A percentile compares a stretch with the other conserved stretches of the same genome.
Conservation (phyloP, 2,888 invertebrate species). For the Caenorhabditis imperialis region DNA sequence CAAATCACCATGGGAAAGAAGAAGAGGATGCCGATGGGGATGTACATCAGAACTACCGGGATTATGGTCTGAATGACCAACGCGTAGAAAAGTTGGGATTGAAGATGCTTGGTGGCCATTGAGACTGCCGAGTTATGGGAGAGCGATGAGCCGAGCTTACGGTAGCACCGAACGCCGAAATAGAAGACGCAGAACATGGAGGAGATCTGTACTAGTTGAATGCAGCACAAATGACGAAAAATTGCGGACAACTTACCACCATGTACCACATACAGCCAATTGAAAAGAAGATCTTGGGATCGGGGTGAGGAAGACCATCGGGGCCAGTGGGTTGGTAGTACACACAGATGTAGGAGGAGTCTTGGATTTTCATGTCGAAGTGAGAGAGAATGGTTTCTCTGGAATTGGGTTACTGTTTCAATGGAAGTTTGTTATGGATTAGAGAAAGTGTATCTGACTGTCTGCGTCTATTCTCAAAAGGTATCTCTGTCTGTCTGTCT, state of each 20-base stretch:
- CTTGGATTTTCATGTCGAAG: conserved; percentile 24
- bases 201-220: conserved; percentile 41
- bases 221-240: too few relatives aligned
- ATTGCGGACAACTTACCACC: conserved; percentile 12
- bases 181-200: conserved; percentile 46
- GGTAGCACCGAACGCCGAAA: conserved; percentile 36
- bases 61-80: conserved; percentile 39
- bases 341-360: conserved; percentile 42
- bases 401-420: not conserved
- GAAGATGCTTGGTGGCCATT: conserved; percentile 19
- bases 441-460: too few relatives aligned
- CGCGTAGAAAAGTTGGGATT: conserved; percentile 42
- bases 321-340: conserved; percentile 39
- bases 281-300: conserved; percentile 39
- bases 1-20: conserved; percentile 46
- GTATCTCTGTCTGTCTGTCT: too few relatives aligned
- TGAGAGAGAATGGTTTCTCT: conserved; percentile 27
- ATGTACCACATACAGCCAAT: conserved; percentile 50
- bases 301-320: conserved; percentile 39
- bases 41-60: conserved; percentile 40
- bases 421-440: too few relatives aligned
- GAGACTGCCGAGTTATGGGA: conserved; percentile 12
- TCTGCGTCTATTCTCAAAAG: too few relatives aligned
- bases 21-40: conserved; percentile 41
- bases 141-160: conserved; percentile 23